Base-by-base conservation (phyloP, 92 coral and sea anemone species). In the Palythoa grandiflora region DNA sequence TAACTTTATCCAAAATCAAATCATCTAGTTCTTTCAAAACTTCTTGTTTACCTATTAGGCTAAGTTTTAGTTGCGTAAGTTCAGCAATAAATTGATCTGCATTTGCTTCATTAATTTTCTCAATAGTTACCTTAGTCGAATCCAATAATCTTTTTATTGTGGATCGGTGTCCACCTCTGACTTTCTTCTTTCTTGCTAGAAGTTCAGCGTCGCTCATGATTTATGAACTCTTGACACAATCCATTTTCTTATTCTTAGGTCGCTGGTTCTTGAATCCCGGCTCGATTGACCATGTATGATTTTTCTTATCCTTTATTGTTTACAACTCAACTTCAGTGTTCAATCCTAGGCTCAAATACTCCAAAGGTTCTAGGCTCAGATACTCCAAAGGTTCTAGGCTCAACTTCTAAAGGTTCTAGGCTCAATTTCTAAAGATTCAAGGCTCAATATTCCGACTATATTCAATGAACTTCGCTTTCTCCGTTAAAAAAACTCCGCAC, bases 211-310 rank as follows among this genome's bases (percentile, higher is more conserved):
- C 61, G 16, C 61, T 54, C 61, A 54, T 54, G 61, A 54, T 54
- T 2, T 54, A 54, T 54, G 16, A 54, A 54, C 16, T 54, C 61
- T 54, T 44, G 87, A 21, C 47, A 68, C 66, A 9, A 60, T 84
- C 71, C 59, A 54, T 44, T 44, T 44, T 54, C 61, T 54, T 10
- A 54, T 54, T 8, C 61, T 54, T 54, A 2, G 61, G 61, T 54
- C 61, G 61, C 13, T 54, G 13, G 61, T 48, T 40, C 61, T 39
- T 72, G 60, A 68, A 6, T 37, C 5, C 78, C 76, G 76, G 87
- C 39, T 70, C 78, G 44, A 68, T 39, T 1, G 59, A 83, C 87
- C 78, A 83, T 68, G 78, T 73, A 0, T 54, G 61, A 2, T 6
- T 10, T 54, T 54, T 54, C 16, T 54, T 44, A 1, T 44, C 0